Percentiles rank a stretch among this genome's conserved stretches.
phyloP scores from a whole-genome alignment of 2,888 invertebrate genomes.

The Dolomedes plantarius region DNA sequence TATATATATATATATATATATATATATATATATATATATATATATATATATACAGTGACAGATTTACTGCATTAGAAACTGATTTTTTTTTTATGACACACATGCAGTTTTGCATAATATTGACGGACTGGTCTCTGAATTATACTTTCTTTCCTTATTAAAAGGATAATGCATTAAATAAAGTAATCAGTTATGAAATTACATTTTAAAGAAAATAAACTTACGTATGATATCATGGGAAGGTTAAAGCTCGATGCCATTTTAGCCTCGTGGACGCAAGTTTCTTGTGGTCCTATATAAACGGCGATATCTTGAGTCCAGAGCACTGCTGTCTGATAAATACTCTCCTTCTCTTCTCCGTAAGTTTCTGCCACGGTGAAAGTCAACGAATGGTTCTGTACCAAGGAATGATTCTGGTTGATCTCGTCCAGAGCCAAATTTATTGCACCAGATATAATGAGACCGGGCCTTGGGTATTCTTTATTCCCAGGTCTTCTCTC shows the following conservation, averaged over 20 bases:
- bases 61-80: too few relatives aligned
- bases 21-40: too few relatives aligned
- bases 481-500: conserved; percentile 86
- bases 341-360: conserved; percentile 91
- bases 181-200: too few relatives aligned
- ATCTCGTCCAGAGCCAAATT: conserved; percentile 90
- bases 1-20: too few relatives aligned
- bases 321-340: conserved; percentile 88
- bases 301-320: conserved; percentile 90
- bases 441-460: conserved; percentile 86
- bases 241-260: conserved; percentile 95
- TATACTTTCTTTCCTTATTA: too few relatives aligned
- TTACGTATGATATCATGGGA: conserved; percentile 97
- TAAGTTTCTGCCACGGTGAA: conserved; percentile 92
- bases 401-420: conserved; percentile 76
- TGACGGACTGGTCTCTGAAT: too few relatives aligned
- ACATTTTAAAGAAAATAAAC: too few relatives aligned
- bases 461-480: conserved; percentile 85
- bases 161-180: too few relatives aligned
- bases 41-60: too few relatives aligned
- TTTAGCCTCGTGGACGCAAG: conserved; percentile 93
- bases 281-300: conserved; percentile 93
- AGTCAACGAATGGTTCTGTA: conserved; percentile 84
- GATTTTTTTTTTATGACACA: too few relatives aligned
- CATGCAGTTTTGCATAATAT: too few relatives aligned